Evolutionary conservation across 2,888 invertebrate species (phyloP), one percentile per base, ranked within the genome.

Genomic region (Agelastica alni): DNA sequence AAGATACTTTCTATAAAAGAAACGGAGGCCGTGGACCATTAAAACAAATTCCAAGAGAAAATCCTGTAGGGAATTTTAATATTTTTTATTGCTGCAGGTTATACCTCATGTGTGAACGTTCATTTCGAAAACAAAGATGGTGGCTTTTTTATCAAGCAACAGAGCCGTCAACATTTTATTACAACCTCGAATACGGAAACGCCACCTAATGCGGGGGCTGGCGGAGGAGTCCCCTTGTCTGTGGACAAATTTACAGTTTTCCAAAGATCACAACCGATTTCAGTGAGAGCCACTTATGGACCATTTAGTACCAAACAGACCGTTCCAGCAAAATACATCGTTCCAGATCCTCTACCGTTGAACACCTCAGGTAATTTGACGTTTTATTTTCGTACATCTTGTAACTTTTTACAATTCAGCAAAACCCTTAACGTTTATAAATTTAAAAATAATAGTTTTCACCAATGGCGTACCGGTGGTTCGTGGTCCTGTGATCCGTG

Each of bases 291-390:
- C 42, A 91, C 90, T 31, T 95, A 95, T 73, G 96, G 96, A 3
- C 96, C 96, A 4, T 96, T 96, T 78, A 93, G 93, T 65, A 95
- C 94, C 48, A 94, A 94, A 73, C 94, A 96, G 78, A 94, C 94
- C 0, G 93, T 96, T 30, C 93, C 94, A 30, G 92, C 93, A 1
- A 83, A 89, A 32, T 93, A 91, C 73, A 88, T 93, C 56, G 91
- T 93, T 43, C 92, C 93, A 4, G 93, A 93, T 76, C 87, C 89
- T 0, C 77, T 90, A 52, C 76, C 76, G 3, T 56, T 76, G 37
- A 77, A 77, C 59, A 70, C 74, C 7, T 70, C 75, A 49, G 75
- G 75, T 71, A 51, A 60, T n/a, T n/a, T n/a, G n/a, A n/a, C n/a
- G n/a, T n/a, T n/a, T n/a, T n/a, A n/a, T n/a, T n/a, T n/a, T n/a